Base-by-base conservation (phyloP, 2,888 invertebrate species). In the Cremastobaeus sp. region DNA sequence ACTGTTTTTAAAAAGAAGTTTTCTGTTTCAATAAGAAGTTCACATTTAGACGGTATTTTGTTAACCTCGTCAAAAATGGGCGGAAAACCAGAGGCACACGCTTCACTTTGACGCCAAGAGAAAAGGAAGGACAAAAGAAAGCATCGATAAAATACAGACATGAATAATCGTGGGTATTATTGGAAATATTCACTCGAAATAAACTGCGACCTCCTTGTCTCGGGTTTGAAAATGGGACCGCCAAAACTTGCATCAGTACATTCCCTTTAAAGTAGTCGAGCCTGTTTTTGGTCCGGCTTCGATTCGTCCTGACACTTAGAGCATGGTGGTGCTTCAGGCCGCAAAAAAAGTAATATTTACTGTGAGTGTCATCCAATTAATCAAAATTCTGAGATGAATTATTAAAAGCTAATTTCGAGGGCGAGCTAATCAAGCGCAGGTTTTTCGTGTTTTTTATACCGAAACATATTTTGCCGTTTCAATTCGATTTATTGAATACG, bases 311-410 rank as follows among this genome's bases (percentile, higher is more conserved):
- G 32, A 18, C 11, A n/a, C 32, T 15, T 45, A 45, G 30, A 45
- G 43, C 20, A 11, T n/a, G 25, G 3, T 3, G 14, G 12, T 12
- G 11, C 25, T 25, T 25, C 9, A 6, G 2, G 20, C 43, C 30
- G 17, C n/a, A 25, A 30, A 17, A 28, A 14, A 32, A 32, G 6
- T 47, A 50, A 47, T 17, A 21, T 14, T 34, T 20, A 3, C 50
- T 34, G 20, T 34, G 35, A 50, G 14, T 34, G n/a, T 34, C 18
- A 34, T 34, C 50, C 50, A 50, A 50, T 50, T 50, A 50, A 34
- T 50, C 50, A 50, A 34, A 32, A 50, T 34, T 50, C 21, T 17
- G 2, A 3, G 34, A 34, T 50, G 21, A 34, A 34, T 50, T 50
- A 47, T 47, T 47, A 47, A 30, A 18, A 32, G 11, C 32, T 17